A percentile compares a stretch with the other conserved stretches of the same genome.
Evolutionary conservation across 2,113 vertebrate species (phyloP).

Genomic region (Sarotherodon lohbergeri): DNA sequence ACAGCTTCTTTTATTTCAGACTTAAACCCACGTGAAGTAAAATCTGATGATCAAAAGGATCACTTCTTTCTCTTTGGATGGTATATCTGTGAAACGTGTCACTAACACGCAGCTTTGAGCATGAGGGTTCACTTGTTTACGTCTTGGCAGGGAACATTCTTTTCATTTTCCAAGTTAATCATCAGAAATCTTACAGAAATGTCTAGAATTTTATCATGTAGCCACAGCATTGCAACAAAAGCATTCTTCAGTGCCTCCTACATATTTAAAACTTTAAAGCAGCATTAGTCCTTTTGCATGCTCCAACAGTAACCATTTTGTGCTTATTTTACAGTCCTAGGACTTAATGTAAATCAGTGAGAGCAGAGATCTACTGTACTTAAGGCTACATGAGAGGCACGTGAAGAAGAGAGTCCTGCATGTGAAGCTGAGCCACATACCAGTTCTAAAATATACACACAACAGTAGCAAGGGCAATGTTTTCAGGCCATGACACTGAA

Average conservation of each 20-base stretch:
- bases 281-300: neutral
- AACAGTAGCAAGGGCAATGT: constrained; percentile 18
- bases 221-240: neutral
- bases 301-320: neutral
- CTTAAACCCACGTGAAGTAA: neutral
- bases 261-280: neutral
- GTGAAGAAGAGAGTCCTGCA: neutral
- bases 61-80: neutral
- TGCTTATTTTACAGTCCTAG: neutral
- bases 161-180: neutral
- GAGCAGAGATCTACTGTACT: neutral
- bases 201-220: neutral
- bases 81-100: neutral
- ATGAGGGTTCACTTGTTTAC: neutral
- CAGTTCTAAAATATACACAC: constrained; percentile 8
- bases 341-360: neutral
- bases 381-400: neutral
- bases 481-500: constrained; percentile 40
- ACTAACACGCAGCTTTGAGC: neutral
- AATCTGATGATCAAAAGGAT: neutral
- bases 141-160: neutral
- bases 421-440: neutral
- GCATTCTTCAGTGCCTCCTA: neutral
- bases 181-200: neutral
- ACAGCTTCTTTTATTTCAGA: neutral